Conservation (phyloP, 1,140 invertebrate species). For the Drosophila oshimai region DNA sequence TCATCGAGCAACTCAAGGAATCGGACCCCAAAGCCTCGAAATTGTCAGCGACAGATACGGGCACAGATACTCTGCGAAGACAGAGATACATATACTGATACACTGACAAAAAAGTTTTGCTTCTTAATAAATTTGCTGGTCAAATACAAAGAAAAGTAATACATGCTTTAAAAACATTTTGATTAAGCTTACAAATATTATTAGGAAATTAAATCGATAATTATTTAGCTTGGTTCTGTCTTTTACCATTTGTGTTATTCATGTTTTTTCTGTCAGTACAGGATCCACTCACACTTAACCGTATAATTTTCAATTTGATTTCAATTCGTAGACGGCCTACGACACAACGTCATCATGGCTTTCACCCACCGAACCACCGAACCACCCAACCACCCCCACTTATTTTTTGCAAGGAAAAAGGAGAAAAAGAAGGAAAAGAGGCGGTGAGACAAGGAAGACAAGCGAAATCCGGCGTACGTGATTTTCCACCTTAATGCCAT, state of each 20-base stretch:
- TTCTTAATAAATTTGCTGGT: too few relatives aligned
- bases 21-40: conserved; percentile 2
- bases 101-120: too few relatives aligned
- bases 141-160: too few relatives aligned
- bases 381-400: background rate
- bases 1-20: conserved; percentile 20
- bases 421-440: background rate
- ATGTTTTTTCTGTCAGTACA: background rate
- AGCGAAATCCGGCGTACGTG: conserved; percentile 73
- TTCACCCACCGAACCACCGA: background rate
- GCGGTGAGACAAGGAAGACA: conserved; percentile 13
- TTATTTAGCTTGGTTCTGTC: rapidly evolving
- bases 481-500: conserved; percentile 75
- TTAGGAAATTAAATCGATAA: too few relatives aligned
- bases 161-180: too few relatives aligned
- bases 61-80: background rate
- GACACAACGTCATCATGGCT: conserved; percentile 17
- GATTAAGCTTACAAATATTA: too few relatives aligned
- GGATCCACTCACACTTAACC: conserved; percentile 8
- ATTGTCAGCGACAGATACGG: conserved; percentile 17
- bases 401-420: background rate
- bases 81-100: background rate
- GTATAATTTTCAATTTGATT: conserved; percentile 70
- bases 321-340: conserved; percentile 58
- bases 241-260: background rate